Evolutionary conservation across 2,888 invertebrate genomes (phyloP), one percentile per base, ranked within the genome.

Genomic region (Falcaria lacertinaria): DNA sequence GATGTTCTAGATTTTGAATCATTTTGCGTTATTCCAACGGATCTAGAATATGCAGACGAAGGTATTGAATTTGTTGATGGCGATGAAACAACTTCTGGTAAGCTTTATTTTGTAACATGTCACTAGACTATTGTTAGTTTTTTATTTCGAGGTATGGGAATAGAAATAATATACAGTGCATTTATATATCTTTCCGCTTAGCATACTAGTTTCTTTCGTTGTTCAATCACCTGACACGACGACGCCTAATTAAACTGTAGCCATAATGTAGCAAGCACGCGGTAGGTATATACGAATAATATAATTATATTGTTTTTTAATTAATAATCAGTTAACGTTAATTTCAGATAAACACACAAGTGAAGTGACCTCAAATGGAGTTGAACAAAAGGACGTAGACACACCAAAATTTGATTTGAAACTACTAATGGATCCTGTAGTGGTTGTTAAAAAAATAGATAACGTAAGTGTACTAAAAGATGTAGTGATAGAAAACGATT

Each of bases 371-470:
- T 35, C 41, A 37, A 45, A 19, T 25, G 40, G 45, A n/a, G 40
- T 44, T 11, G 32, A 32, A 17, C 45, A 45, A 11, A 8, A 33
- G n/a, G 8, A 39, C 33, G 11, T 19, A 25, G 46, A 64, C 14
- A 40, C 43, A 11, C 48, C 54, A 5, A 71, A 68, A 52, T 78
- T 87, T 35, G 88, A 89, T 52, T 49, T 64, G 1, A 89, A 89
- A 62, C 69, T 89, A 11, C 55, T 86, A 6, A 74, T 86, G 70
- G 52, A 61, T 17, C 80, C 87, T 1, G 62, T 74, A 1, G 74
- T 85, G 0, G 82, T 74, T 41, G 83, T 81, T 1, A 73, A 67
- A 22, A 84, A 73, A 57, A 48, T 89, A 44, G 81, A 88, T 11
- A 45, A 74, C 14, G 86, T 89, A 81, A 47, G 54, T 4, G 52